Base-by-base conservation (phyloP, 2,113 vertebrate genomes). In the Azemiops feae region DNA sequence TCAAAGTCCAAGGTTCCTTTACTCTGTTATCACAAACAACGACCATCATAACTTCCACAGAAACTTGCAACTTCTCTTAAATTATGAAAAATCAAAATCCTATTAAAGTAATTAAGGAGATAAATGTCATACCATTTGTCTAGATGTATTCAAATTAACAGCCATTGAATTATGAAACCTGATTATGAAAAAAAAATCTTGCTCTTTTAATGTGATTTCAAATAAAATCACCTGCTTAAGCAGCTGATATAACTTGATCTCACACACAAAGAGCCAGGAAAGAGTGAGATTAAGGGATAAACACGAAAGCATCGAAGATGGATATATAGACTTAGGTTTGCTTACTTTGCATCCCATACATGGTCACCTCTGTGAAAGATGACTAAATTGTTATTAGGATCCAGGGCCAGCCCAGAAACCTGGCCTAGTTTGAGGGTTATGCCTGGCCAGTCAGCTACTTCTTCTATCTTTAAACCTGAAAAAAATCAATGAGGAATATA, bases 281-380 rank as follows among this genome's bases (percentile, higher is more conserved):
- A 47, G 50, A 20, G 3, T 23, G 50, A 5, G 30, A 22, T 14
- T 69, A 47, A 89, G 6, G 18, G 20, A 0, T 10, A 89, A 20
- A 92, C 88, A 86, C 85, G 92, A 58, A 47, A 93, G 22, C 16
- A 87, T 2, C 58, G 23, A 89, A 8, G 20, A 92, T 74, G 58
- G 5, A 34, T 23, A 89, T 8, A 9, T 27, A 0, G 0, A 55
- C 53, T 89, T 85, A 94, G 9, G 27, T 85, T 53, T 94, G 98
- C 99, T 98, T 98, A 99, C 99, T 98, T 97, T 55, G 95, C 95
- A 94, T 98, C 99, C 99, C 99, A 99, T 92, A 96, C 93, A 45
- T 98, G 99, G 97, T 99, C 98, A 69, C 99, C 99, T 98, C 99
- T 98, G 96, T 99, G 99, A 97, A 99, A 99, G 95, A 99, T 97